Percentiles rank a stretch among this genome's conserved stretches.
Conservation (phyloP, 1,140 invertebrate genomes). For the Drosophila setifemur region DNA sequence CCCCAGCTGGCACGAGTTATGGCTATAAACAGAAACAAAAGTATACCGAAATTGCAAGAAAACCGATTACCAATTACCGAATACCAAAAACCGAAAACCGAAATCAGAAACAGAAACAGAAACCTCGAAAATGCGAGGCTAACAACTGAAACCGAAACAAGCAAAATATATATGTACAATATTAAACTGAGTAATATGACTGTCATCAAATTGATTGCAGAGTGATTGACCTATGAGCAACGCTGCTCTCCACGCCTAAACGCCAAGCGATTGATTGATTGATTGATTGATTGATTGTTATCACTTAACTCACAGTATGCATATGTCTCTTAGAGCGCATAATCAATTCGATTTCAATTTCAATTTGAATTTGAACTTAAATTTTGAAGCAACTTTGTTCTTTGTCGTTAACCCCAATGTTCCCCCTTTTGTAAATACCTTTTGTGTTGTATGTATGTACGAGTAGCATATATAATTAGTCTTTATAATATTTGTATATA, state of each 20-base stretch:
- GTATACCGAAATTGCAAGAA: constrained; percentile 23
- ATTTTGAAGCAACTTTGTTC: background rate
- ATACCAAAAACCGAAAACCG: constrained; percentile 10
- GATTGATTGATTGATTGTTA: constrained; percentile 60
- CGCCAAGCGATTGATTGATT: constrained; percentile 46
- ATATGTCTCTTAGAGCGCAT: constrained; percentile 31
- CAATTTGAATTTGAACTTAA: background rate
- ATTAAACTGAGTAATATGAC: constrained; percentile 21
- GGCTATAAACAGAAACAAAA: constrained; percentile 53
- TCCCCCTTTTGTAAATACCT: constrained; percentile 24
- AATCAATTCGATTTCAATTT: constrained; percentile 51
- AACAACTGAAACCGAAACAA: constrained; percentile 13
- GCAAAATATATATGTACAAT: constrained; percentile 26
- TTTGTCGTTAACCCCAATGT: too few relatives aligned
- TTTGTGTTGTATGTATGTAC: constrained; percentile 7
- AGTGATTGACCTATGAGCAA: constrained; percentile 57
- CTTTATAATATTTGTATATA: constrained; percentile 15
- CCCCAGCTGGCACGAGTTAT: constrained; percentile 85
- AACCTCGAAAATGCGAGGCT: constrained; percentile 28
- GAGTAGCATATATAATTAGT: constrained; percentile 6
- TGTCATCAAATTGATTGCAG: constrained; percentile 58
- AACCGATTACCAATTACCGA: too few relatives aligned
- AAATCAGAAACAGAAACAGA: background rate
- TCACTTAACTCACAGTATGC: constrained; percentile 46
- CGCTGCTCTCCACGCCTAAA: constrained; percentile 24